phyloP scores from a whole-genome alignment of 2,113 vertebrate species.

The Amphiprion percula region DNA sequence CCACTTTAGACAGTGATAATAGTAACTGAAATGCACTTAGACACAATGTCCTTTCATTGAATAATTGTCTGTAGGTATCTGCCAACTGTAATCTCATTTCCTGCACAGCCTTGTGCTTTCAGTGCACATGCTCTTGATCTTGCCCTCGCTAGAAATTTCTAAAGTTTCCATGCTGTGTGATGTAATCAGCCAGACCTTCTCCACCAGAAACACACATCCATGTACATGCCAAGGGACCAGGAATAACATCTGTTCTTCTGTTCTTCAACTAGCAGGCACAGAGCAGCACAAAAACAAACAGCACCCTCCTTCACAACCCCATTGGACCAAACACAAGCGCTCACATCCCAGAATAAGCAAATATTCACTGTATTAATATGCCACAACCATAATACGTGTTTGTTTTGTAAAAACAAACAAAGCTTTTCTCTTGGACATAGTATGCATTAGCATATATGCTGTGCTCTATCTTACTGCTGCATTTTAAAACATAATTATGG shows the following conservation, averaged over 20 bases:
- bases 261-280: too few relatives aligned
- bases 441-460: too few relatives aligned
- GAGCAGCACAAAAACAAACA: slow-evolving; percentile 26
- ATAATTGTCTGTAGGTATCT: not conserved
- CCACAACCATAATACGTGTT: too few relatives aligned
- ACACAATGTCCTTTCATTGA: not conserved
- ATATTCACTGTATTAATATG: too few relatives aligned
- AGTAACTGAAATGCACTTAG: not conserved
- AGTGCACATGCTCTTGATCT: slow-evolving; percentile 3
- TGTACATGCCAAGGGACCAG: not conserved
- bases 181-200: not conserved
- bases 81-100: slow-evolving; percentile 16
- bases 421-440: too few relatives aligned
- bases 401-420: too few relatives aligned
- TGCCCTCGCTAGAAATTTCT: not conserved
- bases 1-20: too few relatives aligned
- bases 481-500: too few relatives aligned
- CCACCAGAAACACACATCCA: not conserved
- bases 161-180: slow-evolving; percentile 33
- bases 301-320: not conserved
- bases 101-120: not conserved
- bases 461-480: too few relatives aligned
- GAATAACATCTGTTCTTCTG: slow-evolving; percentile 30
- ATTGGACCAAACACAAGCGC: not conserved
- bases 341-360: too few relatives aligned